These are phyloP conservation scores for Bergia sp. DNA, from an alignment of 92 coral and sea anemone genomes.

Conservation along the genomic window DNA sequence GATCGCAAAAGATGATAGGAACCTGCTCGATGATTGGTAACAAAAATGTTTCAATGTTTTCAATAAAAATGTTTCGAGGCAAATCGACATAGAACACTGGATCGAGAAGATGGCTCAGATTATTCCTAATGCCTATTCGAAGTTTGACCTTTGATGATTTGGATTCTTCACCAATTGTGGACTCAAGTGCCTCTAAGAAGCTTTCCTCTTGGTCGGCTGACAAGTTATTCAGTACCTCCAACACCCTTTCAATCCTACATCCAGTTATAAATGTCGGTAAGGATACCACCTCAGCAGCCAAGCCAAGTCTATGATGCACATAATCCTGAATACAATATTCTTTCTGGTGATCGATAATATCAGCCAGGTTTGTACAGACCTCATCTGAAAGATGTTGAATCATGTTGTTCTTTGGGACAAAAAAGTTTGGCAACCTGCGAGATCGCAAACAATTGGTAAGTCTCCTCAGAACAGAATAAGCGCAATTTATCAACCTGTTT, in stretches of 20 bases:
- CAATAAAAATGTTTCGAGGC: slow-evolving; percentile 2
- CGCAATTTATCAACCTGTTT: not conserved
- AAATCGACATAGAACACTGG: slow-evolving; percentile 36
- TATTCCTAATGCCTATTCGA: slow-evolving; percentile 41
- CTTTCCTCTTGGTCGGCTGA: not conserved
- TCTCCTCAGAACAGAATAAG: not conserved
- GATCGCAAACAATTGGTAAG: not conserved
- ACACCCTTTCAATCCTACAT: not conserved
- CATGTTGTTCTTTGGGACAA: slow-evolving; percentile 48
- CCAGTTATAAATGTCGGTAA: too few relatives aligned
- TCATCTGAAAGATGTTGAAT: slow-evolving; percentile 25
- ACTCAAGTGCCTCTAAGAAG: not conserved
- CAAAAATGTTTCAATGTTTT: slow-evolving; percentile 4
- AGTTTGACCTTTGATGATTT: not conserved
- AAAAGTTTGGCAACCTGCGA: slow-evolving; percentile 40
- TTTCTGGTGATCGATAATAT: not conserved
- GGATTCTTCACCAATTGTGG: not conserved
- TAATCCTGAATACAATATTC: too few relatives aligned
- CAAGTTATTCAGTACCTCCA: not conserved
- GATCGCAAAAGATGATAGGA: not conserved
- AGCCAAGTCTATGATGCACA: too few relatives aligned
- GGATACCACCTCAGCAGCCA: too few relatives aligned
- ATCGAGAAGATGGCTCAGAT: slow-evolving; percentile 37
- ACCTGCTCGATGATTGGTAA: not conserved
- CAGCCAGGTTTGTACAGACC: slow-evolving; percentile 10